These are phyloP conservation scores for Mesochorus sp. DNA, from an alignment of 2,888 invertebrate species.

Conservation along the genomic window DNA sequence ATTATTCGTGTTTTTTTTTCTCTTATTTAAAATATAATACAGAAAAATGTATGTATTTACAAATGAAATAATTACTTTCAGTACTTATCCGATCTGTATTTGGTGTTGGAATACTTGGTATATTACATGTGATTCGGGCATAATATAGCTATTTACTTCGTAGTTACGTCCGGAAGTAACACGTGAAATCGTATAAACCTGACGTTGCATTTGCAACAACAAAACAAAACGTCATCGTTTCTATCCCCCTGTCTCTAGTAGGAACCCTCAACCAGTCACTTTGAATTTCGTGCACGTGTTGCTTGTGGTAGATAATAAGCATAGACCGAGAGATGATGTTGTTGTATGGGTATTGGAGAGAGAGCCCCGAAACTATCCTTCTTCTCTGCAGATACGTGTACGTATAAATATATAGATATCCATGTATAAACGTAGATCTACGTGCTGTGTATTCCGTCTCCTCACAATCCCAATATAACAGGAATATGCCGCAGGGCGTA, in stretches of 20 bases:
- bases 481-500: constrained; percentile 14
- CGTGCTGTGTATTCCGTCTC: constrained; percentile 3
- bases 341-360: neutral
- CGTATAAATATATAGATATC: too few species aligned
- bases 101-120: neutral
- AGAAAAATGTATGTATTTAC: too few species aligned
- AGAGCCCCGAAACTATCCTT: too few species aligned
- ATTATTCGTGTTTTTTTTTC: too few species aligned
- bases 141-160: neutral
- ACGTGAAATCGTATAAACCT: constrained; percentile 3
- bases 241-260: constrained; percentile 6
- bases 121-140: neutral
- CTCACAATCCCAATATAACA: constrained; percentile 31
- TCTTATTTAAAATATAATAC: too few species aligned
- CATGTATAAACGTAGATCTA: neutral
- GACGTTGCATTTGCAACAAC: neutral
- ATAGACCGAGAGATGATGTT: constrained; percentile 22
- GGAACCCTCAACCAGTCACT: neutral
- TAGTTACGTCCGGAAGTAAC: neutral
- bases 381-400: too few species aligned
- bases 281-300: constrained; percentile 37
- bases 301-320: constrained; percentile 43
- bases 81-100: too few species aligned
- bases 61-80: too few species aligned
- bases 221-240: constrained; percentile 27